Conservation (phyloP, 2,113 vertebrate species). For the Centrocercus urophasianus region DNA sequence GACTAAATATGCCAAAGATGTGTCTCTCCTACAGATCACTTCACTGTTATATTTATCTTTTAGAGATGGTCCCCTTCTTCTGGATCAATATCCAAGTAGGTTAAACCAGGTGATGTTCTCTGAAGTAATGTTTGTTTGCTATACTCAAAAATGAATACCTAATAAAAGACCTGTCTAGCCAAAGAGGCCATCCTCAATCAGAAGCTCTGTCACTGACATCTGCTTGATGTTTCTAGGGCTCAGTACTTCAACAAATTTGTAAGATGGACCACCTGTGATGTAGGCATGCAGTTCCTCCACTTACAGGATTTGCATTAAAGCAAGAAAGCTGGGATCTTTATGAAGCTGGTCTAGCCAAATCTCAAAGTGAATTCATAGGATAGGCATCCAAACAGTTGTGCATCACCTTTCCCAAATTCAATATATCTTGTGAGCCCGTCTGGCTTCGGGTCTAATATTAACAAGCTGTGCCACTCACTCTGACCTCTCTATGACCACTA, state of each 20-base stretch:
- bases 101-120: not conserved
- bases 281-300: not conserved
- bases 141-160: not conserved
- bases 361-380: not conserved
- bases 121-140: not conserved
- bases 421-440: not conserved
- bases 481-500: slow-evolving; percentile 30
- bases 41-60: not conserved
- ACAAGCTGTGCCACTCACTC: slow-evolving; percentile 21
- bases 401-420: not conserved
- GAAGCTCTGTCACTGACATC: not conserved
- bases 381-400: not conserved
- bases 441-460: not conserved
- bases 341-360: not conserved
- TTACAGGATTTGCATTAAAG: not conserved
- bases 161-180: not conserved
- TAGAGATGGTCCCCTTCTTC: not conserved
- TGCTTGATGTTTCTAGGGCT: not conserved
- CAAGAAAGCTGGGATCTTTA: not conserved
- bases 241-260: not conserved
- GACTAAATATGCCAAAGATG: not conserved
- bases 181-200: not conserved
- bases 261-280: not conserved
- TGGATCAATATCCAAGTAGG: not conserved
- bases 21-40: not conserved